Conservation (phyloP, 2,113 vertebrate genomes). For the Capra hircus region DNA sequence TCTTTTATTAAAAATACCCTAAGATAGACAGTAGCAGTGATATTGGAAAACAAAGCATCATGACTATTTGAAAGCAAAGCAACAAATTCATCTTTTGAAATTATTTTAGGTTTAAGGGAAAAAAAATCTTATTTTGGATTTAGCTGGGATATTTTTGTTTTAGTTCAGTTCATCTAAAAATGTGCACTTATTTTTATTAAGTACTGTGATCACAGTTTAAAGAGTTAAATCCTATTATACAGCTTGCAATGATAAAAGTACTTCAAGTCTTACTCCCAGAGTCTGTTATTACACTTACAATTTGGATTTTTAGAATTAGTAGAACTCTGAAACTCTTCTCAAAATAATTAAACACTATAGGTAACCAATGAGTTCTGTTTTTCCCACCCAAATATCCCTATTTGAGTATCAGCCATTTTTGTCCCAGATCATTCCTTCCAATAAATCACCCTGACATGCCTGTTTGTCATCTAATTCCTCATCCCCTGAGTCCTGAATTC, state of each 20-base stretch:
- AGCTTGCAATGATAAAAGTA: not conserved
- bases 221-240: not conserved
- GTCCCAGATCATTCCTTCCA: not conserved
- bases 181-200: not conserved
- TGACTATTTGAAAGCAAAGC: not conserved
- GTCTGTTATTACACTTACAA: not conserved
- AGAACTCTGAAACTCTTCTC: slow-evolving; percentile 1
- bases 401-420: not conserved
- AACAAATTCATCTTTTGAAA: not conserved
- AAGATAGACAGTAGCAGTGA: not conserved
- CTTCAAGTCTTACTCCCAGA: not conserved
- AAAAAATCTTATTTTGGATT: not conserved
- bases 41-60: not conserved
- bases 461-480: not conserved
- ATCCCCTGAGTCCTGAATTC: not conserved
- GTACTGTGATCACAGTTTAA: not conserved
- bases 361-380: not conserved
- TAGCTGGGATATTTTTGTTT: not conserved
- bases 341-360: not conserved
- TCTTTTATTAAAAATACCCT: slow-evolving; percentile 5
- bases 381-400: not conserved
- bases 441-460: not conserved
- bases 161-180: not conserved
- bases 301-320: slow-evolving; percentile 2
- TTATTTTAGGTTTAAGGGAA: not conserved